These are phyloP conservation scores for Pedionomus torquatus DNA, from an alignment of 2,113 vertebrate genomes.

Conservation along the genomic window DNA sequence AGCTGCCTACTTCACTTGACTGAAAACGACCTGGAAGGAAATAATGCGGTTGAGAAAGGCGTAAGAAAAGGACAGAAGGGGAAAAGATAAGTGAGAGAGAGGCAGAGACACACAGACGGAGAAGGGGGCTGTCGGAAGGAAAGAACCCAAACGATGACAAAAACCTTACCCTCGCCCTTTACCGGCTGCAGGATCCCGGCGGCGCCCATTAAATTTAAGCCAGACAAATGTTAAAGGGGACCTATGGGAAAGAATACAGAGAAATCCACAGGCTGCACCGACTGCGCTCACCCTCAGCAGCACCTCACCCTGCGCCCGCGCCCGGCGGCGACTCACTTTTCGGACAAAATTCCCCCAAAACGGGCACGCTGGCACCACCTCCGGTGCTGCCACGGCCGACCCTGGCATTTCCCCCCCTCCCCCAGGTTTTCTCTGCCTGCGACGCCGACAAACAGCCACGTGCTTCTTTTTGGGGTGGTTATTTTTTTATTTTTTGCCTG, in stretches of 20 bases:
- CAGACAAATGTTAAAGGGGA: conserved; percentile 98
- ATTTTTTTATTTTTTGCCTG: too few relatives aligned
- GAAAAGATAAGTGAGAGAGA: conserved; percentile 71
- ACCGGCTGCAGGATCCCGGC: conserved; percentile 87
- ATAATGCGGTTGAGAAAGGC: conserved; percentile 88
- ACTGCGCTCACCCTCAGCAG: not conserved
- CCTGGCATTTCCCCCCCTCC: not conserved
- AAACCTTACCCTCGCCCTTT: conserved; percentile 98
- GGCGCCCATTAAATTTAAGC: conserved; percentile 98
- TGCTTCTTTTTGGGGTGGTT: too few relatives aligned
- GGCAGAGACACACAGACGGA: conserved; percentile 82
- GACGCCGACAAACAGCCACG: fast-evolving
- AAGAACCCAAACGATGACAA: conserved; percentile 92
- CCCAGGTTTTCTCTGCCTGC: not conserved
- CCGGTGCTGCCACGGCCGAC: fast-evolving
- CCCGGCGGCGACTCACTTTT: not conserved
- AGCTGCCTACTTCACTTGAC: conserved; percentile 86
- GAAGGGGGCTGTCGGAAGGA: conserved; percentile 79
- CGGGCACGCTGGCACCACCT: fast-evolving
- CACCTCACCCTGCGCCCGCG: not conserved
- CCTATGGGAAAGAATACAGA: conserved; percentile 99
- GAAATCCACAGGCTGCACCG: conserved; percentile 59
- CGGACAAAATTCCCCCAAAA: fast-evolving
- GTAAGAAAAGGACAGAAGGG: conserved; percentile 70
- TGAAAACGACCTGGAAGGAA: conserved; percentile 98